These are phyloP conservation scores for Peromyscus melanophrys DNA, from an alignment of 2,797 vertebrate species.

Conservation along the genomic window DNA sequence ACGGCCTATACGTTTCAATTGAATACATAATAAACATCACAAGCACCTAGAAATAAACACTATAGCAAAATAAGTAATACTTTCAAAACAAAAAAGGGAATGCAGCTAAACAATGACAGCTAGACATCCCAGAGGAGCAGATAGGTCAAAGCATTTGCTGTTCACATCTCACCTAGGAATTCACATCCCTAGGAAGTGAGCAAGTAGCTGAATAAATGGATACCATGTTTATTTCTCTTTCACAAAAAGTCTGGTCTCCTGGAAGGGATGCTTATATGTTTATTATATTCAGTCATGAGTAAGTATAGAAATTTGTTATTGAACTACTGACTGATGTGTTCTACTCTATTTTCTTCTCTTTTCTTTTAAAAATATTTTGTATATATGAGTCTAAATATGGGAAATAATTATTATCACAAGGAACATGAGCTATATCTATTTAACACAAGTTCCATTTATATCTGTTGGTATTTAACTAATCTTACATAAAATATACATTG, in stretches of 20 bases:
- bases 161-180: background rate
- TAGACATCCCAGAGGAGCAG: conserved; percentile 31
- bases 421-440: conserved; percentile 28
- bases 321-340: background rate
- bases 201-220: background rate
- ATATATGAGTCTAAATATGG: conserved; percentile 43
- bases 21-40: background rate
- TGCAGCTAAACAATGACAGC: background rate
- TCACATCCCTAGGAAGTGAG: background rate
- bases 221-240: background rate
- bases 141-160: conserved; percentile 31
- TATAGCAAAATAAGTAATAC: background rate
- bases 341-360: background rate
- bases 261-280: conserved; percentile 40
- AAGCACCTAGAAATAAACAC: background rate
- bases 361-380: background rate
- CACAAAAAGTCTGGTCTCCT: conserved; percentile 4
- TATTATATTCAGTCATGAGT: background rate
- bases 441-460: conserved; percentile 10
- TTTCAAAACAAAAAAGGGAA: background rate
- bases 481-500: background rate
- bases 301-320: conserved; percentile 30
- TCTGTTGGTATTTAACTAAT: background rate
- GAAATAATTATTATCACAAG: conserved; percentile 45
- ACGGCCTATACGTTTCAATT: background rate